Conservation (phyloP, 2,797 vertebrate species). For the Sebastes hubbsi region DNA sequence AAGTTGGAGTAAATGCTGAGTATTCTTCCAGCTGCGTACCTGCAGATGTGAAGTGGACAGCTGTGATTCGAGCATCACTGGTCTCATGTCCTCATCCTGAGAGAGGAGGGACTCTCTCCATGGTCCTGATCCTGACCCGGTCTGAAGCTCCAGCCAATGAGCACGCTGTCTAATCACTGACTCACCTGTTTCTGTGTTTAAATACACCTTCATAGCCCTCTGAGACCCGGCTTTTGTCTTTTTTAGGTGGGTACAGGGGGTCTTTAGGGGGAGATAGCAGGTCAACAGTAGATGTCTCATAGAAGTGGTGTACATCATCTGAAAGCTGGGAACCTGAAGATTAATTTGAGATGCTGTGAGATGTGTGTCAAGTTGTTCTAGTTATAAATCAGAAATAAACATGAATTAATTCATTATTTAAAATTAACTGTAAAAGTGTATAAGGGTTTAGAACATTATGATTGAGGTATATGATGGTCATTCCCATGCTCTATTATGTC, state of each 20-base stretch:
- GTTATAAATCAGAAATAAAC: too few relatives aligned
- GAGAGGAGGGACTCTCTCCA: conserved; percentile 13
- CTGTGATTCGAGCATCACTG: not conserved
- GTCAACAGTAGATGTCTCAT: too few relatives aligned
- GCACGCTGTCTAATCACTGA: not conserved
- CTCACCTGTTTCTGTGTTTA: not conserved
- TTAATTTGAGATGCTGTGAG: too few relatives aligned
- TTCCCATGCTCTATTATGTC: accelerated
- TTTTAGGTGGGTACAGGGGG: not conserved
- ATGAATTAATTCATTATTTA: too few relatives aligned
- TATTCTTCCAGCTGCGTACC: not conserved
- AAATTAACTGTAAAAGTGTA: too few relatives aligned
- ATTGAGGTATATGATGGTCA: accelerated
- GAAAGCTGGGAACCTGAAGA: too few relatives aligned
- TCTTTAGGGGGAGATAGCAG: too few relatives aligned
- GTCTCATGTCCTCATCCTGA: not conserved
- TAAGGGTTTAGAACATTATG: too few relatives aligned
- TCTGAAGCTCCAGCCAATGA: conserved; percentile 22
- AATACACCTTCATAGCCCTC: not conserved
- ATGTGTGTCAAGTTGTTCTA: too few relatives aligned
- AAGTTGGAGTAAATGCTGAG: not conserved
- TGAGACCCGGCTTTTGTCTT: not conserved
- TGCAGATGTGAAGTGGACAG: not conserved
- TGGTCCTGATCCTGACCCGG: not conserved
- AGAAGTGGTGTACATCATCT: too few relatives aligned